Evolutionary conservation across 2,113 vertebrate genomes (phyloP), one percentile per base, ranked within the genome.

Genomic region (Kryptolebias marmoratus): DNA sequence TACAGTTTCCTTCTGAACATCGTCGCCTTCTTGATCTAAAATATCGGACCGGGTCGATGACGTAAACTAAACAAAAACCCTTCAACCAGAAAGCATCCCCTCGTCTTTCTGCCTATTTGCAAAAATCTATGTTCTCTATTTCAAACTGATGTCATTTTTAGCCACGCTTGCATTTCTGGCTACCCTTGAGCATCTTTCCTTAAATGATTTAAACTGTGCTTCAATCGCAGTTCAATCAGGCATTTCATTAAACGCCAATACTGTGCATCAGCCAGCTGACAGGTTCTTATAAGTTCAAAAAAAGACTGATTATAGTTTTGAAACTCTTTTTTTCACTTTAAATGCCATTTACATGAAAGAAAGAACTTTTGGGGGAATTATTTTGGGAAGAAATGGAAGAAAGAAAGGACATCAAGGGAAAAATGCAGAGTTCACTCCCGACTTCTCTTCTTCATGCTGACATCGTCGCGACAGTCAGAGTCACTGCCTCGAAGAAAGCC

Each of bases 231-330:
- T 42, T 42, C 39, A 42, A 42, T 42, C 5, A 42, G 39, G 8
- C 73, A 85, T 88, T 68, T 64, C 77, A 84, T 89, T 77, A 72
- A 53, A 83, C 85, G 87, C 87, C 85, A 87, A 52, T 75, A 73
- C 72, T 75, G 36, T 79, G 82, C 22, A 22, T 22, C 22, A 83
- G 85, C 87, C 82, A 87, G 39, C 47, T 44, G 55, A 32, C 87
- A 89, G 77, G 78, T 88, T 71, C 1, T 1, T 9, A 8, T 8
- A 75, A 83, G 67, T 81, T 80, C 77, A 86, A 74, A 81, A 79
- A 81, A 86, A 58, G 31, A 50, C 49, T 65, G 49, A 58, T 49
- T 67, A 36, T 22, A 22, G 22, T 22, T 22, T 22, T 22, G 22
- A 36, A 36, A 4, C 3, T 36, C 3, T 36, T 36, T 36, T 36